Evolutionary conservation across 1,140 invertebrate species (phyloP), one percentile per base, ranked within the genome.

Genomic region (Drosophila willistoni): DNA sequence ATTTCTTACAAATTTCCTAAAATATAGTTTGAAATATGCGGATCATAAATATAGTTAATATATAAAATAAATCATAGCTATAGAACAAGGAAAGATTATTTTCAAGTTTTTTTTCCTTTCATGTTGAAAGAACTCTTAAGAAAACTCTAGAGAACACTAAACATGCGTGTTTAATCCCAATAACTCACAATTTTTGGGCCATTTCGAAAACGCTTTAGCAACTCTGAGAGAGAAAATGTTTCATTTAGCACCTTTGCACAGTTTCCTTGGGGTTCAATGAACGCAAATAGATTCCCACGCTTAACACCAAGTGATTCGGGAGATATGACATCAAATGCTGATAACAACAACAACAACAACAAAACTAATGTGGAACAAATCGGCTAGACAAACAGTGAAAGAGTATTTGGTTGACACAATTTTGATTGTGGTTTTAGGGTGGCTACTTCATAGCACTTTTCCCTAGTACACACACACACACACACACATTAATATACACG

Each of bases 331-430:
- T 66, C 59, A 64, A 64, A 56, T 54, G 56, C 73, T 71, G 75
- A 77, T 77, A 77, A 77, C 55, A 67, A 41, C 59, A n/a, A 17
- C 61, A 34, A 29, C 19, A 29, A 29, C 29, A 29, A 29, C 81
- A 71, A 55, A 59, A 59, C 9, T 64, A 33, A 81, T 77, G 79
- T 82, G 83, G 84, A 77, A 81, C 75, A 85, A 85, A 87, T 82
- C 68, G 56, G 79, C 69, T 83, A 67, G 68, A 69, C 72, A 86
- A 86, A 86, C 67, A 86, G 69, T 66, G 56, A 13, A 41, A 25
- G n/a, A 51, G 17, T 19, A 51, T 22, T 22, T 22, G 25, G 56
- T 57, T 74, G 71, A 77, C 71, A 77, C 59, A 77, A 63, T 72
- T 76, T 68, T 60, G n/a, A 63, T 72, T 76, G 64, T 60, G 13